These are phyloP conservation scores for Oreochromis grahami DNA, from an alignment of 2,797 vertebrate species.

Conservation along the genomic window DNA sequence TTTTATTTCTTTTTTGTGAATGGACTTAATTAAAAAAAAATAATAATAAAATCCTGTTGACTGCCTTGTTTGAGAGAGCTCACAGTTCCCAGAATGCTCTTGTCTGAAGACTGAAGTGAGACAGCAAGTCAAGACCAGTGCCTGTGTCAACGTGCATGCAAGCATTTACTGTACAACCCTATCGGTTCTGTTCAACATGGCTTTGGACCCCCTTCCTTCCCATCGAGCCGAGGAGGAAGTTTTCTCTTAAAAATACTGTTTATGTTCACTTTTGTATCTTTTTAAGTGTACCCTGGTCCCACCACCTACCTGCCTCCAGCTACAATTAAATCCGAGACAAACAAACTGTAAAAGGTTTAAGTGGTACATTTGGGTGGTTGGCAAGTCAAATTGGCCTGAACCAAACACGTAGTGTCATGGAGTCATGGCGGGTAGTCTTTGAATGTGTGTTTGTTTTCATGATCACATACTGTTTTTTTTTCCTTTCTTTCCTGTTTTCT, in stretches of 20 bases:
- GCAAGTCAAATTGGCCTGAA: conserved; percentile 29
- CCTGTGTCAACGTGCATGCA: conserved; percentile 75
- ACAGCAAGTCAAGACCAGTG: conserved; percentile 73
- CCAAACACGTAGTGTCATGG: conserved; percentile 23
- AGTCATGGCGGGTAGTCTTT: conserved; percentile 49
- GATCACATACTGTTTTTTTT: conserved; percentile 41
- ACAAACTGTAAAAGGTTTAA: conserved; percentile 32
- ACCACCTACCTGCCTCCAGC: conserved; percentile 10
- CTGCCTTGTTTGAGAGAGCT: conserved; percentile 67
- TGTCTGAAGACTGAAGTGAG: conserved; percentile 51
- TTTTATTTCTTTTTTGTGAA: conserved; percentile 2
- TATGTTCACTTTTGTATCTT: conserved; percentile 57
- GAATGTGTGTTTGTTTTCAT: conserved; percentile 71
- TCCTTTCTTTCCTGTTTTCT: conserved; percentile 50
- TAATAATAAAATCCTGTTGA: conserved; percentile 44
- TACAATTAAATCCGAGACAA: conserved; percentile 52
- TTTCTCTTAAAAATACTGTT: conserved; percentile 55
- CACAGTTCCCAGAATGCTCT: conserved; percentile 64
- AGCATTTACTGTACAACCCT: conserved; percentile 63
- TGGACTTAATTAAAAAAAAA: conserved; percentile 6
- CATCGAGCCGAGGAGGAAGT: conserved; percentile 23
- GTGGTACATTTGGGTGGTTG: conserved; percentile 59
- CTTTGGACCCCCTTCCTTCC: conserved; percentile 22
- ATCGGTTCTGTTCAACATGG: conserved; percentile 48
- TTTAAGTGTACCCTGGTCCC: not conserved